A percentile compares a stretch with the other conserved stretches of the same genome.
Evolutionary conservation across 2,797 vertebrate genomes (phyloP).

Genomic region (Australoheros facetus): DNA sequence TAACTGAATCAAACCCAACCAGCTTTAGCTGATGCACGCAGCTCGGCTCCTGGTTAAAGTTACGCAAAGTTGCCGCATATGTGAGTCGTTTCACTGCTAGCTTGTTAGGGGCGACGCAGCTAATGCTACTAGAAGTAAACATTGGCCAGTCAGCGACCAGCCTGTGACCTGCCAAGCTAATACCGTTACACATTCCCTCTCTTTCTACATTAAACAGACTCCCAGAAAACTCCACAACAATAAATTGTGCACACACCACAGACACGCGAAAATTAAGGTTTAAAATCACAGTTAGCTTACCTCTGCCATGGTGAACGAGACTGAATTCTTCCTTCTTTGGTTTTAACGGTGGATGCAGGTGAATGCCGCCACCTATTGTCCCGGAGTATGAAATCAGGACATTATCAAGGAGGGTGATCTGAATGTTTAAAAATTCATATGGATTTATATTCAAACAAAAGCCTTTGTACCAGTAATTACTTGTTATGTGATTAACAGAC

Average conservation of each 20-base stretch:
- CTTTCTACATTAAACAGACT: neutral
- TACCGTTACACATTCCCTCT: neutral
- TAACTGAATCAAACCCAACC: neutral
- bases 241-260: neutral
- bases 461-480: neutral
- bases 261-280: rapidly evolving
- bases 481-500: neutral
- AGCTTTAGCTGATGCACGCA: neutral
- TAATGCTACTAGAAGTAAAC: neutral
- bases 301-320: conserved; percentile 70
- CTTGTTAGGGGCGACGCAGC: neutral
- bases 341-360: neutral
- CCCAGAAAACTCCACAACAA: neutral
- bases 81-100: neutral
- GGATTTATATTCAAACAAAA: neutral
- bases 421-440: neutral
- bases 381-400: neutral
- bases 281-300: conserved; percentile 30
- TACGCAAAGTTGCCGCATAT: neutral
- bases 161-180: conserved; percentile 28
- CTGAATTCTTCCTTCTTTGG: neutral
- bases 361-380: neutral
- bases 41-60: neutral
- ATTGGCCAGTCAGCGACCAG: neutral
- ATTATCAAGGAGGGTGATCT: neutral